Percentiles rank a stretch among this genome's conserved stretches.
These are phyloP conservation scores for Peromyscus aztecus DNA, from an alignment of 2,797 vertebrate genomes.

Conservation along the genomic window DNA sequence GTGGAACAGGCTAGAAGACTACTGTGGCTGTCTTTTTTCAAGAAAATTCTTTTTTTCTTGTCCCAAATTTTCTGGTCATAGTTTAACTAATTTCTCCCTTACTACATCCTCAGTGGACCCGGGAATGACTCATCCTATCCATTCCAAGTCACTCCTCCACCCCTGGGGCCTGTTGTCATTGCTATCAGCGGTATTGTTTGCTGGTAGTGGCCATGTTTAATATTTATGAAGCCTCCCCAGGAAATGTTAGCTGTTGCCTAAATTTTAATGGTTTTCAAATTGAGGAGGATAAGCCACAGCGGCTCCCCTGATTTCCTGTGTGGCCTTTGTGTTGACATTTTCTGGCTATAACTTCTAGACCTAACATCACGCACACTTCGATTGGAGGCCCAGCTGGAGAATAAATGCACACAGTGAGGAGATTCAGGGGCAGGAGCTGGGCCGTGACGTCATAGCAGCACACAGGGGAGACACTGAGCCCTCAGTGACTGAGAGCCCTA, in stretches of 20 bases:
- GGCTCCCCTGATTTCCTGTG: neutral
- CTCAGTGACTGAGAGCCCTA: neutral
- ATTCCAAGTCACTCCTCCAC: neutral
- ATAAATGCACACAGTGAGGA: rapidly evolving
- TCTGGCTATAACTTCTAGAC: neutral
- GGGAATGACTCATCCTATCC: neutral
- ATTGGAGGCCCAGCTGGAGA: neutral
- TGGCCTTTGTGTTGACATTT: constrained; percentile 27
- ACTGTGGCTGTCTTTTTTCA: neutral
- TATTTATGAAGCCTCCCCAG: neutral
- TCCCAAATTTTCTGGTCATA: neutral
- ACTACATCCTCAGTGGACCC: neutral
- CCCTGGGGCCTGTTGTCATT: neutral
- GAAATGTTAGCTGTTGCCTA: neutral
- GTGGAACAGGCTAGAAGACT: neutral
- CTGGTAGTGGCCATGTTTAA: neutral
- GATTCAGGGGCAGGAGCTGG: neutral
- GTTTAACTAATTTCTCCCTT: neutral
- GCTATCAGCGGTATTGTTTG: neutral
- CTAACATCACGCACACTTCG: neutral
- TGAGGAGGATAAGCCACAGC: neutral
- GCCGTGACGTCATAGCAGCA: neutral
- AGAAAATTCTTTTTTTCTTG: no score
- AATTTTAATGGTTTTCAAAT: neutral
- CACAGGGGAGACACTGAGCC: no score